Evolutionary conservation across 2,113 vertebrate genomes (phyloP).

Genomic region (Python bivittatus): DNA sequence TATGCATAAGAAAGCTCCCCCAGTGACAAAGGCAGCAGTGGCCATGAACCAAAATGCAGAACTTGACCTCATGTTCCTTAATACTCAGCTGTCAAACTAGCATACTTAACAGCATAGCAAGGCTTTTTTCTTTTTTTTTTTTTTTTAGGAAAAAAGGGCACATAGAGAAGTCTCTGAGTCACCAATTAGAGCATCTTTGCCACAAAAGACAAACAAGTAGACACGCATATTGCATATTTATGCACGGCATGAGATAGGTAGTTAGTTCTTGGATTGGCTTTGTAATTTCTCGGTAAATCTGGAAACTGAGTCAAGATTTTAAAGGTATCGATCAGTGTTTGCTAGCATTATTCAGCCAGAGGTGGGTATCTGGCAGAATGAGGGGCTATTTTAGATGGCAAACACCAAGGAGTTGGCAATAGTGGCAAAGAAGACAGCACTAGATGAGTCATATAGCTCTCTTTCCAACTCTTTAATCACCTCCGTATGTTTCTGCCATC

Average conservation of each 20-base stretch:
- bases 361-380: not conserved
- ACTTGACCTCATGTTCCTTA: conserved; percentile 3
- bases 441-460: not conserved
- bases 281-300: not conserved
- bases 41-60: not conserved
- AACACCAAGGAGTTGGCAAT: not conserved
- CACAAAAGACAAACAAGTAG: not conserved
- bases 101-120: not conserved
- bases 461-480: not conserved
- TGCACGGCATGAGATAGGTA: not conserved
- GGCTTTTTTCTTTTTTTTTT: not conserved
- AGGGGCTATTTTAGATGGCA: not conserved
- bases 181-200: not conserved
- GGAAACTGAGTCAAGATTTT: not conserved
- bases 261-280: not conserved
- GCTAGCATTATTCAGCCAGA: not conserved
- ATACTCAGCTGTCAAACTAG: not conserved
- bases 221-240: not conserved
- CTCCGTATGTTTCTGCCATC: not conserved
- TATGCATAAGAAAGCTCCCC: not conserved
- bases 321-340: not conserved
- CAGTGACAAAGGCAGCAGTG: not conserved
- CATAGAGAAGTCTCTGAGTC: not conserved
- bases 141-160: not conserved
- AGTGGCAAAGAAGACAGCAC: not conserved